These are phyloP conservation scores for Paracentrotus lividus DNA, from an alignment of 53 echinoderm and acorn worm genomes.

Conservation along the genomic window DNA sequence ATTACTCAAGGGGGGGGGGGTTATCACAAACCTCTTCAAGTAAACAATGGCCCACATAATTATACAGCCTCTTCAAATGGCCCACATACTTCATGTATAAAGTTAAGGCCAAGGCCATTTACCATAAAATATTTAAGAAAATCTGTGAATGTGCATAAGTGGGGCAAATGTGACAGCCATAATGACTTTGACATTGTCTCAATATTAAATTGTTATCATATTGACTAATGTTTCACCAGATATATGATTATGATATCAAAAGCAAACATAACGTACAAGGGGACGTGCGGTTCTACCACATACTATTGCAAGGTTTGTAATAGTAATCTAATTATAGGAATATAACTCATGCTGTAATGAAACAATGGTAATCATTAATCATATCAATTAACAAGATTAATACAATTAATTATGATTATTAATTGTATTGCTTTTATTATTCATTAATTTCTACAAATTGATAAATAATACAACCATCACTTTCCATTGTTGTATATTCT, in stretches of 20 bases:
- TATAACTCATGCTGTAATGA: background rate
- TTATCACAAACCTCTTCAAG: too few species aligned
- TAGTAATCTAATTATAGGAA: background rate
- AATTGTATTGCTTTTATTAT: too few species aligned
- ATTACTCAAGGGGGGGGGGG: too few species aligned
- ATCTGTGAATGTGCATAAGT: background rate
- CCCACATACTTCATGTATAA: too few species aligned
- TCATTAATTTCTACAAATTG: too few species aligned
- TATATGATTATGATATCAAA: slow-evolving; percentile 13
- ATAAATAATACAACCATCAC: too few species aligned
- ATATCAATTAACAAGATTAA: background rate
- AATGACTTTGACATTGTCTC: slow-evolving; percentile 23
- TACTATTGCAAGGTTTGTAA: too few species aligned
- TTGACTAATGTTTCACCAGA: background rate
- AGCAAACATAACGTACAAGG: background rate
- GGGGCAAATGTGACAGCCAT: background rate
- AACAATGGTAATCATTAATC: background rate
- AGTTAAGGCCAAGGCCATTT: too few species aligned
- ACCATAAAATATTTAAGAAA: too few species aligned
- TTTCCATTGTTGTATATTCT: background rate
- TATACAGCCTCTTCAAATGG: too few species aligned
- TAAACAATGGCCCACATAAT: too few species aligned
- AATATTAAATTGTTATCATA: slow-evolving; percentile 1
- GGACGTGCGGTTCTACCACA: slow-evolving; percentile 39
- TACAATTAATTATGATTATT: background rate